Conservation (phyloP, 1,140 invertebrate genomes). For the Limonius californicus region DNA sequence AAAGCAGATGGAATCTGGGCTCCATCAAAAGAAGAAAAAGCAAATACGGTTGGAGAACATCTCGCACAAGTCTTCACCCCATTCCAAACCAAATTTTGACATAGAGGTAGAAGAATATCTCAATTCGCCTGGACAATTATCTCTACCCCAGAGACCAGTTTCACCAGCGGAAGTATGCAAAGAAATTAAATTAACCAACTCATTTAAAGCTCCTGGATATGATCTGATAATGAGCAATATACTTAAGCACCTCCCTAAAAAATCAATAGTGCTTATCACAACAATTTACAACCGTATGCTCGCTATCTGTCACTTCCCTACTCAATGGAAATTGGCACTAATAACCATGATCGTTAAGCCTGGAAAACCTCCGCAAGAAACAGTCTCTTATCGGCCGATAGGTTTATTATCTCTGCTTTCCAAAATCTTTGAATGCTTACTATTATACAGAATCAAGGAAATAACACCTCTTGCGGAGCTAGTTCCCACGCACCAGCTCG, state of each 20-base stretch:
- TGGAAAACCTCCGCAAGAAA: slow-evolving; percentile 18
- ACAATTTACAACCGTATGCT: slow-evolving; percentile 8
- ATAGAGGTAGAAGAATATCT: neutral
- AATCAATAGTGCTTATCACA: slow-evolving; percentile 16
- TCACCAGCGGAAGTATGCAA: neutral
- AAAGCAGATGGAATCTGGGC: too few species aligned
- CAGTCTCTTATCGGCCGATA: slow-evolving; percentile 26
- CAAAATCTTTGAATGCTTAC: slow-evolving; percentile 30
- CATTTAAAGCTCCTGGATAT: slow-evolving; percentile 25
- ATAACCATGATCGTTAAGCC: slow-evolving; percentile 27
- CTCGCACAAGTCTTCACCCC: neutral
- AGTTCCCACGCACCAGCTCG: too few species aligned
- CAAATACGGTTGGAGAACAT: neutral
- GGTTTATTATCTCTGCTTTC: slow-evolving; percentile 22
- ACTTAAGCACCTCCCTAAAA: slow-evolving; percentile 24
- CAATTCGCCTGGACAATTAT: neutral
- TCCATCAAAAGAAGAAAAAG: too few species aligned
- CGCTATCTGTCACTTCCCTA: too few species aligned
- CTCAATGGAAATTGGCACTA: slow-evolving; percentile 24
- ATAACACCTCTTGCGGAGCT: slow-evolving; percentile 2
- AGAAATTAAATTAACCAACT: neutral
- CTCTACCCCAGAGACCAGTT: neutral
- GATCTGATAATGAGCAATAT: slow-evolving; percentile 24
- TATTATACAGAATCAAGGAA: slow-evolving; percentile 18
- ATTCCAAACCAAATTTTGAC: too few species aligned